Evolutionary conservation across 2,797 vertebrate species (phyloP).

Genomic region (Xenops minutus): DNA sequence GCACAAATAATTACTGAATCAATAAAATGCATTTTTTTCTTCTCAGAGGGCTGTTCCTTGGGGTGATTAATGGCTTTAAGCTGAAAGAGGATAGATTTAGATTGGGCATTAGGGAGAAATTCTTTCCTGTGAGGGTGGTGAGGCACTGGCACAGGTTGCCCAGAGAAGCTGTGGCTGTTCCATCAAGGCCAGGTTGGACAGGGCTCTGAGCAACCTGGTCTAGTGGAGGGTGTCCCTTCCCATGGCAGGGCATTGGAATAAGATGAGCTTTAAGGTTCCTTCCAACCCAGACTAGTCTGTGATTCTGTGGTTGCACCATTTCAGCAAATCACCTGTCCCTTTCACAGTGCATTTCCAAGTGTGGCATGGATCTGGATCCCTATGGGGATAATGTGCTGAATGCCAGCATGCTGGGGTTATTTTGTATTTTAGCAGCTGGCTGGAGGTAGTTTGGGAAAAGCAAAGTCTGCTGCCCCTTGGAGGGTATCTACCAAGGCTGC

Average conservation of each 20-base stretch:
- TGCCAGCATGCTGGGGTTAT: rapidly evolving
- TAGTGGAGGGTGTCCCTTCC: neutral
- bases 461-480: neutral
- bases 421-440: neutral
- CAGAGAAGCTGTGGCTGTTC: neutral
- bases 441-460: neutral
- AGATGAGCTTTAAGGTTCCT: neutral
- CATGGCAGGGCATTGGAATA: neutral
- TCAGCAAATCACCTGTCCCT: neutral
- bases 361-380: neutral
- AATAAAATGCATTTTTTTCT: rapidly evolving
- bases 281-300: neutral
- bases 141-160: neutral
- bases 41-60: neutral
- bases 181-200: rapidly evolving
- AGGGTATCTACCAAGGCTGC: neutral
- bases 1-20: neutral
- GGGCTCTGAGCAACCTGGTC: neutral
- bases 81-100: neutral
- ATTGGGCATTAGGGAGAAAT: neutral
- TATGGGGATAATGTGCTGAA: neutral
- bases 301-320: neutral
- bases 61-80: neutral
- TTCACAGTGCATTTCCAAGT: rapidly evolving
- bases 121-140: neutral